Evolutionary conservation across 2,797 vertebrate genomes (phyloP), one percentile per base, ranked within the genome.

Genomic region (Liparis tanakae): DNA sequence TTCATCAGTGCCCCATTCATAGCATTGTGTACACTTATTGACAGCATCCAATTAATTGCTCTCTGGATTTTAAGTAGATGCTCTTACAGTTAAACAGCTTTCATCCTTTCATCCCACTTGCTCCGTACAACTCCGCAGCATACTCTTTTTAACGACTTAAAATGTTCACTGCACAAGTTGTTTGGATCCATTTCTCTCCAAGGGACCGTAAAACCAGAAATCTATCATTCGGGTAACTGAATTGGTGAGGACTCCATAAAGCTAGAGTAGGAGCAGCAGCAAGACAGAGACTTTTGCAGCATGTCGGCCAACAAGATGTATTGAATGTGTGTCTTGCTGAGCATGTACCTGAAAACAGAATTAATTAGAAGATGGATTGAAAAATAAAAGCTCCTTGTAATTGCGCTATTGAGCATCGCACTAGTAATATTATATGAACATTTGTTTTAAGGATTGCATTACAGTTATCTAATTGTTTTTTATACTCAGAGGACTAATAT

Each of bases 381-480:
- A 74, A 58, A 79, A 70, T 51, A 6, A 30, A 2, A 30, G 25
- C 30, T 58, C 58, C 53, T 59, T 33, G 41, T 72, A 81, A 85
- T 78, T 83, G 69, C 44, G 67, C 70, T 60, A 78, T 85, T 61
- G 66, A 68, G 69, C 74, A 62, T 39, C 59, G 57, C 80, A 58
- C 67, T 76, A 67, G 41, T 50, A 73, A 64, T 61, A 55, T 78
- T 70, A 51, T 77, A 64, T 72, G 72, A 76, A 75, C 67, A 83
- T 83, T 86, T 89, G 72, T 87, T 85, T 81, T 70, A 37, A 80
- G 48, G 50, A 68, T 58, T 74, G 46, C 34, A 37, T 81, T 76
- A 74, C 17, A 57, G 76, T 71, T 61, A 50, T 81, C 55, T 82
- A 82, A 91, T 86, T 82, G 72, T 2, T 85, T 87, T 36, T 74